Conservation (phyloP, 2,113 vertebrate species). For the Callospermophilus lateralis region DNA sequence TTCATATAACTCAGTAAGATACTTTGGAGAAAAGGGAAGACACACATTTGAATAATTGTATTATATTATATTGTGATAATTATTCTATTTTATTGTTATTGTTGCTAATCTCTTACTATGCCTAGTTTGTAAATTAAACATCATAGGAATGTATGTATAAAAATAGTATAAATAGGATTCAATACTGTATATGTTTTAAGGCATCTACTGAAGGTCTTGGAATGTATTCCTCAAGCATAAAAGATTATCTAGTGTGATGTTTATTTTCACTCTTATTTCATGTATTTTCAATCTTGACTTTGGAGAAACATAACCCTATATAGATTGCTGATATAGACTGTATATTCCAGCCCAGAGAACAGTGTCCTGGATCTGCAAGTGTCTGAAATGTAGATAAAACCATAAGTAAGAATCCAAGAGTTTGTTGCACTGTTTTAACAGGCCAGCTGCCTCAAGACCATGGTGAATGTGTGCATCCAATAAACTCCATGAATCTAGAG, state of each 20-base stretch:
- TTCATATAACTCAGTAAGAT: background rate
- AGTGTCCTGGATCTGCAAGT: background rate
- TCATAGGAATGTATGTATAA: background rate
- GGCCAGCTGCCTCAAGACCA: background rate
- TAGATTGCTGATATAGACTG: background rate
- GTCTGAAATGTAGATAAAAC: background rate
- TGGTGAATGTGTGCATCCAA: background rate
- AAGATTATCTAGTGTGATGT: background rate
- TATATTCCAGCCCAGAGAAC: background rate
- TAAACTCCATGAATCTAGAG: background rate
- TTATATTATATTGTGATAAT: background rate
- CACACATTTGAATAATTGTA: background rate
- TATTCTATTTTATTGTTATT: background rate
- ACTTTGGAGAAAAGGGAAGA: background rate
- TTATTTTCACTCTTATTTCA: background rate
- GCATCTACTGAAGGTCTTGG: background rate
- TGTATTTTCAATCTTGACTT: background rate
- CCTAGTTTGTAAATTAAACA: background rate
- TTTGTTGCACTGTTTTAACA: background rate
- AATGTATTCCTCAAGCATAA: background rate
- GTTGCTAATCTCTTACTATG: background rate
- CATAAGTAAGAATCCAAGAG: background rate
- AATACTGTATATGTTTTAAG: background rate
- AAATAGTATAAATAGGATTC: too few relatives aligned
- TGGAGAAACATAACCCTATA: background rate